Base-by-base conservation (phyloP, 2,888 invertebrate genomes). In the Eristalinus aeneus region DNA sequence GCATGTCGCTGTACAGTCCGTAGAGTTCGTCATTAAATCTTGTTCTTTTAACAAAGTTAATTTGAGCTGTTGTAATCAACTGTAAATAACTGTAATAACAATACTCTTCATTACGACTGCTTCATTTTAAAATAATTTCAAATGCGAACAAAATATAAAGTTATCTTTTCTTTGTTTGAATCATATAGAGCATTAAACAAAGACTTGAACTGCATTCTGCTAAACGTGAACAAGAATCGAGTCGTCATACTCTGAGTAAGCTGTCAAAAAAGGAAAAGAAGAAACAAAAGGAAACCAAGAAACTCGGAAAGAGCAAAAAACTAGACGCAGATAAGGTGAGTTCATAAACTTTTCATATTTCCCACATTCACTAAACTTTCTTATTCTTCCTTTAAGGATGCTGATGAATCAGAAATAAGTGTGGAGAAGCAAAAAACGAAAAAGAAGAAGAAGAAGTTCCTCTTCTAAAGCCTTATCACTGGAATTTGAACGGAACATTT, bases 291-390 rank as follows among this genome's bases (percentile, higher is more conserved):
- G 93, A 93, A 88, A 92, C 93, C 72, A 93, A 93, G 84, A 94
- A 94, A 90, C 89, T 93, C 79, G 93, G 88, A 34, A 94, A 94
- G 90, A 91, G 93, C 74, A 94, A 94, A 89, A 94, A 94, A 89
- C 90, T 93, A 53, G 95, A 95, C 90, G 93, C 93, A 27, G 95
- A 95, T 90, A 95, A 95, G 91, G 95, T 91, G 88, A 71, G 39
- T 22, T 9, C 0, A 64, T 8, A 8, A n/a, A 46, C n/a, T n/a
- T 1, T 58, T 46, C 23, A 67, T 36, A 63, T 64, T n/a, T 1
- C 56, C 54, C 23, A 67, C 46, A 63, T 64, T 61, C 20, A 9
- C 60, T 77, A 68, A 6, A 16, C 68, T n/a, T 36, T 27, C 3
- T 36, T 56, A 11, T 58, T 60, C 27, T 16, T 6, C 4, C 5